Percentiles rank a stretch among this genome's conserved stretches.
Conservation (phyloP, 2,113 vertebrate species). For the Sceloporus undulatus region DNA sequence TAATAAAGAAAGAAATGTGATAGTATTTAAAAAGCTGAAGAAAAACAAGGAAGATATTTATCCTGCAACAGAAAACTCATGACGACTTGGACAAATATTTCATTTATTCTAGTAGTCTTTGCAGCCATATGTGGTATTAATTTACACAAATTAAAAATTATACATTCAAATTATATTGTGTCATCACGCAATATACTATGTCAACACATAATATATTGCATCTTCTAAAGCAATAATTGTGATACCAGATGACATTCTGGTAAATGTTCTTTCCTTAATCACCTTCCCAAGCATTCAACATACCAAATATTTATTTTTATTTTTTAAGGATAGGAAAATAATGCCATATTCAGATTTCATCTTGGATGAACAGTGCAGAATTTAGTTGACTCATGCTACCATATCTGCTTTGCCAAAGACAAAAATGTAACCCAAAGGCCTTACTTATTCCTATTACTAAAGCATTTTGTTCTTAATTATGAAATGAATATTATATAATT, state of each 20-base stretch:
- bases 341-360: background rate
- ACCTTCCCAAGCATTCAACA: background rate
- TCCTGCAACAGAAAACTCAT: background rate
- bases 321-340: background rate
- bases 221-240: background rate
- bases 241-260: background rate
- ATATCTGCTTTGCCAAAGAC: background rate
- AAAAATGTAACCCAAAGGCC: background rate
- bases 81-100: background rate
- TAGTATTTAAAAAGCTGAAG: background rate
- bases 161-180: background rate
- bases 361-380: background rate
- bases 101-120: background rate
- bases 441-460: background rate
- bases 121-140: background rate
- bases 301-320: background rate
- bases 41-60: background rate
- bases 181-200: background rate
- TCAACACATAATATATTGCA: background rate
- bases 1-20: background rate
- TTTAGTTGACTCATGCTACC: background rate
- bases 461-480: conserved; percentile 1
- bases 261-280: background rate
- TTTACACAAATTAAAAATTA: background rate
- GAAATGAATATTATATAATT: background rate